Percentiles rank a stretch among this genome's conserved stretches.
Conservation (phyloP, 2,797 vertebrate species). For the Phalloptychus januarius region DNA sequence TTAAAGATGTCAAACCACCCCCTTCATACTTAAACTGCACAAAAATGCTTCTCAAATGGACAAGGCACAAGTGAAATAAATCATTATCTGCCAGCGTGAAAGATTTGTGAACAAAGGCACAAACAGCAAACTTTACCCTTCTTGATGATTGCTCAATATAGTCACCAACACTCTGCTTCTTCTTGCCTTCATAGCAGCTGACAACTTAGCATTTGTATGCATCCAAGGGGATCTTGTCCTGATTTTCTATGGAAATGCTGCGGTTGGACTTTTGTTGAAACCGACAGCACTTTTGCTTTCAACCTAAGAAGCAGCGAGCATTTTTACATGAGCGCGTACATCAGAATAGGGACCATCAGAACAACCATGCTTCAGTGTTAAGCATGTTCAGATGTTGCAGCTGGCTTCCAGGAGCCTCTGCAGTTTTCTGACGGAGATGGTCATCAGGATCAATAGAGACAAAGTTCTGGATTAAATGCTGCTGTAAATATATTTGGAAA, state of each 20-base stretch:
- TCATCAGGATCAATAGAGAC: neutral
- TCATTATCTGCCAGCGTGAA: constrained; percentile 51
- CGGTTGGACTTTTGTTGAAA: neutral
- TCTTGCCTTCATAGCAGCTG: constrained; percentile 48
- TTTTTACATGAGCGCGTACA: neutral
- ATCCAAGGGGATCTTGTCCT: constrained; percentile 6
- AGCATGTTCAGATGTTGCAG: neutral
- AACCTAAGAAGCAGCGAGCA: neutral
- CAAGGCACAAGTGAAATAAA: constrained; percentile 54
- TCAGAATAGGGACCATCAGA: neutral
- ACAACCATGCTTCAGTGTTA: neutral
- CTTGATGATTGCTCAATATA: constrained; percentile 60
- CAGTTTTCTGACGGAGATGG: constrained; percentile 3
- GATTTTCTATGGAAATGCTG: constrained; percentile 5
- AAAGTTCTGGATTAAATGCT: neutral
- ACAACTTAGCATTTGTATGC: constrained; percentile 25
- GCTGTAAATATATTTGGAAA: neutral
- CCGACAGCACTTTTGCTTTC: constrained; percentile 4
- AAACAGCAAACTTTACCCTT: constrained; percentile 45
- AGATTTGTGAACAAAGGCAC: constrained; percentile 45
- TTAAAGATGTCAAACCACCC: neutral
- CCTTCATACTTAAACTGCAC: neutral
- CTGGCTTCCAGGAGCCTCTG: neutral
- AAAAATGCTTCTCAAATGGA: constrained; percentile 17
- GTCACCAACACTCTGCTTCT: constrained; percentile 36